phyloP scores from a whole-genome alignment of 2,888 invertebrate genomes.

The Entomobrya proxima region DNA sequence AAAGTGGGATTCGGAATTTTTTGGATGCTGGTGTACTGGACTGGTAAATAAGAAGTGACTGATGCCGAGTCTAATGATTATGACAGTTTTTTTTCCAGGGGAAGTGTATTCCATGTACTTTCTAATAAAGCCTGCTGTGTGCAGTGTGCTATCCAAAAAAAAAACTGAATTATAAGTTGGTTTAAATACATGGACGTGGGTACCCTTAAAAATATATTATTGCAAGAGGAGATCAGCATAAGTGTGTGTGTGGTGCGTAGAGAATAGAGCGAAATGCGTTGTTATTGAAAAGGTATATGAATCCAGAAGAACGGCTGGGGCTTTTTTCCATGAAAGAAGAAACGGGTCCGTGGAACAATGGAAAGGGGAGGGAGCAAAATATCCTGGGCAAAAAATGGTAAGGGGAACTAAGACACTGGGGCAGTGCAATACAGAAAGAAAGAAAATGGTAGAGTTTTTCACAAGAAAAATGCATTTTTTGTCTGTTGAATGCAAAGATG shows the following conservation, averaged over 20 bases:
- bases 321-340: not conserved
- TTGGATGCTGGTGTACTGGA: too few species aligned
- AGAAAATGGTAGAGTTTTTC: not conserved
- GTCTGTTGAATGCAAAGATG: too few species aligned
- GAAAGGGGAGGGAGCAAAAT: constrained; percentile 4
- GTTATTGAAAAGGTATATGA: too few species aligned
- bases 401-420: not conserved
- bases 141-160: too few species aligned
- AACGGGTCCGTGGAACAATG: not conserved
- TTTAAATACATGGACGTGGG: not conserved
- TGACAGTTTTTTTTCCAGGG: constrained; percentile 35
- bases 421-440: constrained; percentile 1
- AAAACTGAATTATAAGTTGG: too few species aligned
- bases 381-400: constrained; percentile 1
- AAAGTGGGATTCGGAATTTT: constrained; percentile 14
- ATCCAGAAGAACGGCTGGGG: not conserved
- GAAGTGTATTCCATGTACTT: not conserved
- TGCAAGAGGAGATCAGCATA: not conserved
- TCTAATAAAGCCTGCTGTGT: not conserved
- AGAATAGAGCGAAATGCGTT: not conserved
- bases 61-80: constrained; percentile 19
- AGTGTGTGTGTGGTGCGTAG: not conserved
- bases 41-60: not conserved
- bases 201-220: not conserved
- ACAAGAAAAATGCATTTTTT: not conserved